Evolutionary conservation across 2,797 vertebrate genomes (phyloP).

Genomic region (Garrulus glandarius): DNA sequence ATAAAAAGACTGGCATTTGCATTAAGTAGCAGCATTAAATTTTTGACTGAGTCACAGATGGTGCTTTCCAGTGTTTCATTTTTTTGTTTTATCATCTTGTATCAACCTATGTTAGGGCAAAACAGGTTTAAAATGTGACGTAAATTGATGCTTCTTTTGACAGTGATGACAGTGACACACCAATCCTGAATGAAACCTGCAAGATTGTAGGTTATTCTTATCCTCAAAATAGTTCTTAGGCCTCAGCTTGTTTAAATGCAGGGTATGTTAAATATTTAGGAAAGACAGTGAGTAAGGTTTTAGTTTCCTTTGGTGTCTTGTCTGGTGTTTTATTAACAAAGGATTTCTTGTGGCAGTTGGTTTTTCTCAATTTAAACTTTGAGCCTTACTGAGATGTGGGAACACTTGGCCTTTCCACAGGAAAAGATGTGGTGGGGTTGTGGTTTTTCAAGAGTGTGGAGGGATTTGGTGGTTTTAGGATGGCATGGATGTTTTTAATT

Average conservation of each 20-base stretch:
- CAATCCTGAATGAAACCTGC: not conserved
- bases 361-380: not conserved
- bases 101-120: not conserved
- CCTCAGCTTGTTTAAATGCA: not conserved
- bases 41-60: slow-evolving; percentile 20
- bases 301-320: not conserved
- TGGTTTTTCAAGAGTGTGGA: not conserved
- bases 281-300: not conserved
- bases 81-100: not conserved
- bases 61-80: not conserved
- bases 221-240: not conserved
- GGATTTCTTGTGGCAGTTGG: not conserved
- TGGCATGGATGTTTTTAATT: not conserved
- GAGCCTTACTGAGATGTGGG: not conserved
- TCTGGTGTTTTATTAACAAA: not conserved
- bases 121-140: not conserved
- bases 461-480: not conserved
- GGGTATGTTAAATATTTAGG: not conserved
- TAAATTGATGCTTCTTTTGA: not conserved
- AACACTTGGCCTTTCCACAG: not conserved
- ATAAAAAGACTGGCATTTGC: slow-evolving; percentile 13
- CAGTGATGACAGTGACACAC: not conserved
- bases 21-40: not conserved
- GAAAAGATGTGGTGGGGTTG: not conserved
- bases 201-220: not conserved